A percentile compares a stretch with the other conserved stretches of the same genome.
phyloP scores from a whole-genome alignment of 1,140 invertebrate species.

The Bombus superbus region DNA sequence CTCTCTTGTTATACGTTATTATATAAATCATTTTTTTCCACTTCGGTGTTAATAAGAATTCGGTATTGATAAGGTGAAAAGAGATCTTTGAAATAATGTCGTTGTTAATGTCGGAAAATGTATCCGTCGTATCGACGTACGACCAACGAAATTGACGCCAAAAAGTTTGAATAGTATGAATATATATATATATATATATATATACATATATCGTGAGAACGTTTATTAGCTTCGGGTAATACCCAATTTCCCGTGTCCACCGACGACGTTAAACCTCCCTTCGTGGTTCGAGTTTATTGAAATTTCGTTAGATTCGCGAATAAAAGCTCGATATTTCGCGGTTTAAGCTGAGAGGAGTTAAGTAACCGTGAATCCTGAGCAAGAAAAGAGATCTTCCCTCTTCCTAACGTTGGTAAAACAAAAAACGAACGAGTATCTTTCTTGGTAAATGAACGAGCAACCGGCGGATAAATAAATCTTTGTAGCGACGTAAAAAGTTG shows the following conservation, averaged over 20 bases:
- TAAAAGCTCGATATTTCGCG: neutral
- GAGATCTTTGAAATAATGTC: neutral
- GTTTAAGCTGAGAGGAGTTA: neutral
- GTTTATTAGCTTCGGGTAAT: neutral
- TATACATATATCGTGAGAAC: neutral
- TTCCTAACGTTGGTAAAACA: too few relatives aligned
- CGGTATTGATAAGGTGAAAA: neutral
- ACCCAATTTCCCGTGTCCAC: neutral
- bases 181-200: too few relatives aligned
- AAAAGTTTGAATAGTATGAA: conserved; percentile 7
- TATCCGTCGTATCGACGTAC: too few relatives aligned
- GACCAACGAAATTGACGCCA: too few relatives aligned
- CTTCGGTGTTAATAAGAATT: neutral
- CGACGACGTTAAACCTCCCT: neutral
- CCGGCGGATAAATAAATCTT: neutral
- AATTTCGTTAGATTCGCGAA: too few relatives aligned
- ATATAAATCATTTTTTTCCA: neutral
- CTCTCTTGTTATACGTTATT: too few relatives aligned
- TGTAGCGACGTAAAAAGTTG: neutral
- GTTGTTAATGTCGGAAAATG: neutral
- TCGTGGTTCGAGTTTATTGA: neutral
- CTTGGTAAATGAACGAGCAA: neutral
- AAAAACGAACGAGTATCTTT: neutral
- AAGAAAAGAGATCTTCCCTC: neutral
- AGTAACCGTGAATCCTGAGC: neutral